Evolutionary conservation across 2,888 invertebrate genomes (phyloP), one percentile per base, ranked within the genome.

Genomic region (Syrista parreyssii): DNA sequence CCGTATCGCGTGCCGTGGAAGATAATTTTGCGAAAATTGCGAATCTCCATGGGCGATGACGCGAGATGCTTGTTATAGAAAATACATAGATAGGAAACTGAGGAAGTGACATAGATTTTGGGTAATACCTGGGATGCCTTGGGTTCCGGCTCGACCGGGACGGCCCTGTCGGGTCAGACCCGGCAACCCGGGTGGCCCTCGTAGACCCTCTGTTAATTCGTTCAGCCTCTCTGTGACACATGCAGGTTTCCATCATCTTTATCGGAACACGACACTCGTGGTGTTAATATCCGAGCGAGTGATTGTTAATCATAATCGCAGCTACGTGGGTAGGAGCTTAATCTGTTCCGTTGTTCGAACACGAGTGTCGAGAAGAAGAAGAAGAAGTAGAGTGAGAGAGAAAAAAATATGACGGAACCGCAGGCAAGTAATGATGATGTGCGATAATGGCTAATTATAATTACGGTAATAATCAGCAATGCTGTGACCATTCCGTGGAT

Each of bases 111-210:
- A 1, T 71, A 71, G 71, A 33, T 71, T 71, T 71, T 71, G 71
- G 71, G 74, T 81, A 81, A 82, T 91, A 93, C 94, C 94, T 92
- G 93, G 93, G 88, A 93, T 93, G 86, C 94, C 94, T 86, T 92
- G 92, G 84, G 90, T 91, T 88, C 94, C 94, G 87, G 91, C 90
- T 86, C 91, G 92, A 88, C 94, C 94, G 82, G 92, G 92, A 85
- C 91, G 91, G 82, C 94, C 94, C 83, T 92, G 91, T 85, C 92
- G 91, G 79, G 92, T 92, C 86, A 91, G 86, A 80, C 94, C 94
- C 82, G 93, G 93, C 81, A 94, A 93, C 1, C 97, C 97, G 68
- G 95, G 94, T 80, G 95, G 95, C 30, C 97, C 97, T 85, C 94
- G 92, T 71, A 94, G 92, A 84, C 93, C 93, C 84, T 92, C 71